Evolutionary conservation across 1,140 invertebrate genomes (phyloP), one percentile per base, ranked within the genome.

Genomic region (Bombus sibiricus): DNA sequence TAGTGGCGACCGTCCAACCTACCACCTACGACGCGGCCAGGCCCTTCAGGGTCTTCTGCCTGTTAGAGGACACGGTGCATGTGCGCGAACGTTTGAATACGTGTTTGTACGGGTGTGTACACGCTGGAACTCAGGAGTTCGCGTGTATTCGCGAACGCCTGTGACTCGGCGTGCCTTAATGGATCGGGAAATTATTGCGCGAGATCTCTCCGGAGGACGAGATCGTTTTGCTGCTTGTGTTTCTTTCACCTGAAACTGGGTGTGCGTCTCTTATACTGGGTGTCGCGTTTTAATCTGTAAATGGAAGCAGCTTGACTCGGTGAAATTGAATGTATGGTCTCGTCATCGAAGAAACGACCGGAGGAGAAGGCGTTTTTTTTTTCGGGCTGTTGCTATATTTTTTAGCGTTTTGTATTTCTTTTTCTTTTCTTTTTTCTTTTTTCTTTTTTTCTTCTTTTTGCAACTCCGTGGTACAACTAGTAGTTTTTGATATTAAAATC

Each of bases 1-100:
- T 91, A 91, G 93, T 93, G 92, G 91, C 91, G 81, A 32, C 81
- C 89, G 92, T 92, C 92, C 93, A 93, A 92, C 81, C 79, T 74
- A 62, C 81, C 85, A 81, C 76, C 85, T 53, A 87, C 77, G 76
- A 76, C 41, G 76, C 62, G 83, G 53, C n/a, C 37, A 25, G 78
- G 41, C 72, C 47, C 41, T 62, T 73, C 32, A 81, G 71, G 84
- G 64, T 89, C 76, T 75, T 82, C 75, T 22, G 62, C 57, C 88
- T 76, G 85, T 83, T 41, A 88, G 47, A 41, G 59, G 3, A n/a
- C 28, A 34, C 10, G 25, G 8, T 34, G 10, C 8, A 57, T 66
- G 68, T 37, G 47, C 8, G 9, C 13, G 13, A 10, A 37, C 18
- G 5, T 25, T 22, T 2, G 53, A 28, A 10, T 12, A 39, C 39